These are phyloP conservation scores for Eulemur albifrons DNA, from an alignment of 2,797 vertebrate species.

Conservation along the genomic window DNA sequence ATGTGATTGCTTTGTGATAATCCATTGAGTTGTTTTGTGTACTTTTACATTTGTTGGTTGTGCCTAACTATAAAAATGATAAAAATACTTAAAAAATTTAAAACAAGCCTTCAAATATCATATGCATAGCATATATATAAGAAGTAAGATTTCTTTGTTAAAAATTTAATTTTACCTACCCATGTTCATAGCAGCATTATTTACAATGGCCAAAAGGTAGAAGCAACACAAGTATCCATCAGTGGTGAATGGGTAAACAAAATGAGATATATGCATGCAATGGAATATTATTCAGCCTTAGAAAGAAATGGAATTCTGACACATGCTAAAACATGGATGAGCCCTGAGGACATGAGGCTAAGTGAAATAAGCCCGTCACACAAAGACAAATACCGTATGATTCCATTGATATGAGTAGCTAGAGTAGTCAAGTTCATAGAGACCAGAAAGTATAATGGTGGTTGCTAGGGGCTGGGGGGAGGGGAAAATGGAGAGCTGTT, in stretches of 20 bases:
- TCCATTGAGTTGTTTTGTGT: neutral
- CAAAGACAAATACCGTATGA: too few relatives aligned
- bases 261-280: accelerated
- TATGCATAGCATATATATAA: neutral
- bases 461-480: accelerated
- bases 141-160: neutral
- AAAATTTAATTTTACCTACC: neutral
- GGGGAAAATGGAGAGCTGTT: neutral
- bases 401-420: neutral
- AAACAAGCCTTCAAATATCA: neutral
- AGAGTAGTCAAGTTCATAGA: neutral
- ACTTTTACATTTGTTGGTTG: neutral
- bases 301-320: neutral
- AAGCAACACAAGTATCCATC: too few relatives aligned
- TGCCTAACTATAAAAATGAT: neutral
- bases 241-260: neutral
- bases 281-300: neutral
- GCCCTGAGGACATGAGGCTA: neutral
- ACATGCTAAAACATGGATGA: neutral
- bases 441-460: neutral
- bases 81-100: neutral
- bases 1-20: neutral
- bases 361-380: neutral
- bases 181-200: neutral
- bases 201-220: neutral